Evolutionary conservation across 2,888 invertebrate species (phyloP), one percentile per base, ranked within the genome.

Genomic region (Caenorhabditis panamensis): DNA sequence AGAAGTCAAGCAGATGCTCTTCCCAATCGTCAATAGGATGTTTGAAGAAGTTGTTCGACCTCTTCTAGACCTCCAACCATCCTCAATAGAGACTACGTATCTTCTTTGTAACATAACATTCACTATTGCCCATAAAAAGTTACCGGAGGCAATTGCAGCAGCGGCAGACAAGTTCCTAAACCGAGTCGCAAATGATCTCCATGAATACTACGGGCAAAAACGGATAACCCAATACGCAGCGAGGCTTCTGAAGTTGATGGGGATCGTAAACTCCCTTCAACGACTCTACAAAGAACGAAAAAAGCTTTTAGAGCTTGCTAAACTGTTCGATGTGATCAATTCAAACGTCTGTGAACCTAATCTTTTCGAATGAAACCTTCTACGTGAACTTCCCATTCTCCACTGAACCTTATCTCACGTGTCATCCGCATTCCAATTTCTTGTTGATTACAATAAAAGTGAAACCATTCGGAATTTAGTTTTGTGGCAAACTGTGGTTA

Each of bases 281-380:
- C 36, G 28, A 18, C 28, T 58, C 36, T 36, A 36, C 58, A 36
- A 58, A 18, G 58, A 37, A 9, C 3, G 36, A 20, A 28, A 28
- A 18, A 58, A 58, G 36, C 13, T 36, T 4, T 8, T 58, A 11
- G 58, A 58, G 8, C 20, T 36, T n/a, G 58, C 58, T 1, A 58
- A 58, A 11, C 58, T 58, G 1, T 58, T 58, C 36, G 58, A 58
- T 20, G 58, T 58, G 11, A 28, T 58, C 58, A 58, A 2, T 9
- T 13, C 31, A 11, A 58, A 36, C 16, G 36, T 58, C 18, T 16
- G 58, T 18, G 58, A 58, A 20, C 58, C 58, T 1, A 28, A 28
- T 20, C 20, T 58, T 6, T 54, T 54, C 16, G n/a, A n/a, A n/a
- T n/a, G n/a, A n/a, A n/a, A n/a, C n/a, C n/a, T n/a, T n/a, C n/a